These are phyloP conservation scores for Ammospiza maritima DNA, from an alignment of 2,797 vertebrate genomes.

Conservation along the genomic window DNA sequence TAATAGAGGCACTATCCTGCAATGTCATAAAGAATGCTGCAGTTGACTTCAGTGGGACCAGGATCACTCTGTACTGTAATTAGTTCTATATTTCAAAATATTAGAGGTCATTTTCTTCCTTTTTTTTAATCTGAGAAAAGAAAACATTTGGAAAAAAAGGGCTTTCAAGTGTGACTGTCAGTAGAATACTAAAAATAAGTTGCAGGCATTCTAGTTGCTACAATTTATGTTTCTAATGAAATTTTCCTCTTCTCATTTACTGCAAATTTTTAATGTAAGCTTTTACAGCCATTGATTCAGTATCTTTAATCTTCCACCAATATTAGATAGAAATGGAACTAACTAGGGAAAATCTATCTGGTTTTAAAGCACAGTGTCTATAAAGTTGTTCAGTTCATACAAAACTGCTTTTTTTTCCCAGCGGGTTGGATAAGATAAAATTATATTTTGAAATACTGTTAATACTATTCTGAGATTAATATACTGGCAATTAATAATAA, in stretches of 20 bases:
- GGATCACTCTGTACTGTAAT: slow-evolving; percentile 48
- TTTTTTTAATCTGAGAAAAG: not conserved
- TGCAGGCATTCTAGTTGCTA: not conserved
- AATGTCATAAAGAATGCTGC: slow-evolving; percentile 10
- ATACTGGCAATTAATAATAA: slow-evolving; percentile 53
- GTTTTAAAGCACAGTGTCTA: slow-evolving; percentile 45
- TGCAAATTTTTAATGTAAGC: slow-evolving; percentile 53
- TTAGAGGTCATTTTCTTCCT: slow-evolving; percentile 39
- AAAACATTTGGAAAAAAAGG: slow-evolving; percentile 5
- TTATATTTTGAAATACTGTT: slow-evolving; percentile 52
- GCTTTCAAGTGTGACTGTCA: slow-evolving; percentile 20
- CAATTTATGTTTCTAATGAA: slow-evolving; percentile 61
- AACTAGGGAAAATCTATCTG: slow-evolving; percentile 49
- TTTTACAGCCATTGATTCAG: slow-evolving; percentile 64
- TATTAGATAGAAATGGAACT: slow-evolving; percentile 49
- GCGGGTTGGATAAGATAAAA: not conserved
- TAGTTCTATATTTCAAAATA: slow-evolving; percentile 66
- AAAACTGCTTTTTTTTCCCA: not conserved
- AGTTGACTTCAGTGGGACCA: slow-evolving; percentile 38
- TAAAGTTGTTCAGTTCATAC: slow-evolving; percentile 40
- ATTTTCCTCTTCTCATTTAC: slow-evolving; percentile 47
- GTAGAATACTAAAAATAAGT: slow-evolving; percentile 49
- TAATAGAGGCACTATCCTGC: slow-evolving; percentile 48
- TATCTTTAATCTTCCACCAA: slow-evolving; percentile 42
- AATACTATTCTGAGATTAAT: slow-evolving; percentile 46